Conservation (phyloP, 2,113 vertebrate species). For the Octodon degus region DNA sequence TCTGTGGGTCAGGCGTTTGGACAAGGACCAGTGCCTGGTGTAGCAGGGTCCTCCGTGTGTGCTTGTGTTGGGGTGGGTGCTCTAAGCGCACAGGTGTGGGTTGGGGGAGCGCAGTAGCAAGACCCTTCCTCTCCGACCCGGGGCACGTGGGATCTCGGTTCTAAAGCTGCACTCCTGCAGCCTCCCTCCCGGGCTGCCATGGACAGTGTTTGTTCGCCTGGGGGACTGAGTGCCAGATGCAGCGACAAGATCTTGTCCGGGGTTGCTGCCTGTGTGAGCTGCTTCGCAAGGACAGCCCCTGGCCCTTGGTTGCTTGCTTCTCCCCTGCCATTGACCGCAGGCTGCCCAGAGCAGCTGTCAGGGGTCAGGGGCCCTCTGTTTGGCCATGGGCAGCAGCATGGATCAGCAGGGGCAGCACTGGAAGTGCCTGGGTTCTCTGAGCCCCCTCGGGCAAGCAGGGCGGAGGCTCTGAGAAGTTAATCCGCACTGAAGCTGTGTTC, state of each 20-base stretch:
- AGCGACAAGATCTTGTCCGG: neutral
- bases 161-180: neutral
- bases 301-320: neutral
- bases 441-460: neutral
- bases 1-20: slow-evolving; percentile 53
- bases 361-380: neutral
- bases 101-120: neutral
- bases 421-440: neutral
- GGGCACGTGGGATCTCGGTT: slow-evolving; percentile 1
- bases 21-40: neutral
- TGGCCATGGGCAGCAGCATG: neutral
- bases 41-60: neutral
- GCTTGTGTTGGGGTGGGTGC: slow-evolving; percentile 57
- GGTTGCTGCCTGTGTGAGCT: neutral
- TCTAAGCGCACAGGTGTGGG: slow-evolving; percentile 14
- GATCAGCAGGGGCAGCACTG: neutral
- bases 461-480: neutral
- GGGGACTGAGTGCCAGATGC: neutral
- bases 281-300: neutral
- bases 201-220: neutral
- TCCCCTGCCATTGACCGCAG: neutral
- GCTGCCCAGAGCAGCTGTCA: neutral
- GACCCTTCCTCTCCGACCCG: slow-evolving; percentile 23
- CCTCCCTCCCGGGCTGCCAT: neutral
- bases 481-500: neutral